phyloP scores from a whole-genome alignment of 2,113 vertebrate genomes.

The Tonatia bakeri region DNA sequence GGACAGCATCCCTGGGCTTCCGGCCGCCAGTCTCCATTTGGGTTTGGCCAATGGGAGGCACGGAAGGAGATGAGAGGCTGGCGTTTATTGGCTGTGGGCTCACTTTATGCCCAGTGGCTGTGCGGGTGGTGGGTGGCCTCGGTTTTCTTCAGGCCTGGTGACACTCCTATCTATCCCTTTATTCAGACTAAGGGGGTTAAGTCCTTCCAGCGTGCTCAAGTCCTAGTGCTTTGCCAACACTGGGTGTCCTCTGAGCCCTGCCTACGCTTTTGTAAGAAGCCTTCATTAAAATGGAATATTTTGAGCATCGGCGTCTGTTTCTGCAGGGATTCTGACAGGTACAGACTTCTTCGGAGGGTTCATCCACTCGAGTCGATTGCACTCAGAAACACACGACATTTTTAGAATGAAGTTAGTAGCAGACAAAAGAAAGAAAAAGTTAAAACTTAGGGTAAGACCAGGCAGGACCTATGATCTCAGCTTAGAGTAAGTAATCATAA shows the following conservation, averaged over 20 bases:
- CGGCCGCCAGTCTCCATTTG: background rate
- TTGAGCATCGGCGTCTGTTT: background rate
- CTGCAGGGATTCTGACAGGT: background rate
- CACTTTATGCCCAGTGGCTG: fast-evolving
- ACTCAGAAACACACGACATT: background rate
- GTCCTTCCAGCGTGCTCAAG: background rate
- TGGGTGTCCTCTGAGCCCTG: background rate
- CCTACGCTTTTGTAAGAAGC: background rate
- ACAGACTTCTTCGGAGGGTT: background rate
- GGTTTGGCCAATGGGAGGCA: background rate
- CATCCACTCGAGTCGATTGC: background rate
- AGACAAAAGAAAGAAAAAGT: background rate
- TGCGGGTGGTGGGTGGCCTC: background rate
- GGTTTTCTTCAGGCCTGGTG: background rate
- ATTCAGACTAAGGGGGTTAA: background rate
- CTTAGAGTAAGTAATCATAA: background rate
- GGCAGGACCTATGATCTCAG: background rate
- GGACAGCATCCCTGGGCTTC: background rate
- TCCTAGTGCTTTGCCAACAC: background rate
- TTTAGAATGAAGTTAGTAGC: background rate
- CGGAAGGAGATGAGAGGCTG: background rate
- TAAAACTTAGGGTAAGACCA: background rate
- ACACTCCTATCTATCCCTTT: background rate
- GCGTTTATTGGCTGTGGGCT: background rate
- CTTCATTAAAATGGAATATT: background rate